A percentile compares a stretch with the other conserved stretches of the same genome.
phyloP scores from a whole-genome alignment of 2,113 vertebrate genomes.

The Ptyas mucosa region DNA sequence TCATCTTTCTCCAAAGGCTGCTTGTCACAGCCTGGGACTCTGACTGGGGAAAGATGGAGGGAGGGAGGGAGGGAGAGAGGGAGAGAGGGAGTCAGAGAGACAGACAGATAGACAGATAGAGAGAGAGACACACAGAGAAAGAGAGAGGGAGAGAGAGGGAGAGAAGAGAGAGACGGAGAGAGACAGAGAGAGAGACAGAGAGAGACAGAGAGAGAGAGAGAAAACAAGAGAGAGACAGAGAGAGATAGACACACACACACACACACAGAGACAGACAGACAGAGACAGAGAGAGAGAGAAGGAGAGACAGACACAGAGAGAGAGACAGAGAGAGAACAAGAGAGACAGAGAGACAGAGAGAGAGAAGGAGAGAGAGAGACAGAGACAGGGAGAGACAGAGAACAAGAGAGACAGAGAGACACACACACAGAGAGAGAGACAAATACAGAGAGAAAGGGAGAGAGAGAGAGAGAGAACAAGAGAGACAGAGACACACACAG shows the following conservation, averaged over 20 bases:
- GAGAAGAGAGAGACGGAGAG: background rate
- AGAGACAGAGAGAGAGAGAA: too few species aligned
- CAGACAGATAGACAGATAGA: background rate
- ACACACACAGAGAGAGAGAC: too few species aligned
- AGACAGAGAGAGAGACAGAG: background rate
- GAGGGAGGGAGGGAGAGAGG: background rate
- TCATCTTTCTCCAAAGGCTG: constrained; percentile 61
- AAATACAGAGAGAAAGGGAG: background rate
- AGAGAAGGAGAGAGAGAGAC: background rate
- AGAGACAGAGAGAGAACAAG: too few species aligned
- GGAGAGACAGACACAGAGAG: too few species aligned
- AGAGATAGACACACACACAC: too few species aligned
- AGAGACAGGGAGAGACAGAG: background rate
- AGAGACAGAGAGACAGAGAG: too few species aligned
- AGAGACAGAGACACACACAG: too few species aligned
- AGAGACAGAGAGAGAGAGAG: background rate
- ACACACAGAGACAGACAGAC: too few species aligned
- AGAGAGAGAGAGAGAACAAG: background rate
- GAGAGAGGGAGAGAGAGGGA: background rate
- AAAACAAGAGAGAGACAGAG: too few species aligned
- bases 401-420: too few species aligned
- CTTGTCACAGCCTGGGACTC: constrained; percentile 50
- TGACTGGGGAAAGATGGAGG: background rate
- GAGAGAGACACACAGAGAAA: background rate
- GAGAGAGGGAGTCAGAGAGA: background rate